Evolutionary conservation across 2,888 invertebrate species (phyloP).

Genomic region (Caenorhabditis zanzibari): DNA sequence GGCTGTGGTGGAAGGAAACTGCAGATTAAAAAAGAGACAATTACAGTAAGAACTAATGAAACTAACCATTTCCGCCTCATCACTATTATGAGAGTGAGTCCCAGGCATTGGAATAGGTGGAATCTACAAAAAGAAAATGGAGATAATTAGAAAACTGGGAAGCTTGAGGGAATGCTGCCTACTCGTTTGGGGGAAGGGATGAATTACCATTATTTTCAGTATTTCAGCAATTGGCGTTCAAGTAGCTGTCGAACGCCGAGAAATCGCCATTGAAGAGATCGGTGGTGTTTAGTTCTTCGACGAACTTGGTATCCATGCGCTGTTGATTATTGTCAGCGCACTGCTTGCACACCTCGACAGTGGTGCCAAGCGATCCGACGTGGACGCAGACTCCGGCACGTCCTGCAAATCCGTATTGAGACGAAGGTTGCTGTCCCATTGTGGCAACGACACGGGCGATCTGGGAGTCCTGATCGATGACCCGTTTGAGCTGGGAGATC

Average conservation of each 20-base stretch:
- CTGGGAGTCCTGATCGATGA: conserved; percentile 63
- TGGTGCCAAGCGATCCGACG: conserved; percentile 57
- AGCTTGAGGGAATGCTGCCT: conserved; percentile 9
- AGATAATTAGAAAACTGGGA: conserved; percentile 32
- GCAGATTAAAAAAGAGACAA: conserved; percentile 19
- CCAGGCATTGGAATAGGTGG: conserved; percentile 48
- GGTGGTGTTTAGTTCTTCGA: conserved; percentile 11
- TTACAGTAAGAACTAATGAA: conserved; percentile 19
- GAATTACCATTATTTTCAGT: conserved; percentile 29
- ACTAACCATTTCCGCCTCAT: conserved; percentile 63
- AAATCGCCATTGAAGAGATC: conserved; percentile 63
- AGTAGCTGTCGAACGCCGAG: conserved; percentile 44
- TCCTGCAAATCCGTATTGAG: conserved; percentile 5
- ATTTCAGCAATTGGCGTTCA: conserved; percentile 37
- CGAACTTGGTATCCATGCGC: conserved; percentile 43
- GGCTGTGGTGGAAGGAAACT: conserved; percentile 20
- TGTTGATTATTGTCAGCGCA: conserved; percentile 52
- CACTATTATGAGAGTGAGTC: conserved; percentile 46
- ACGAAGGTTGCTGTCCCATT: conserved; percentile 34
- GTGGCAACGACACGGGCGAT: conserved; percentile 68
- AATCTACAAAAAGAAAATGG: conserved; percentile 16
- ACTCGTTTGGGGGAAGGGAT: conserved; percentile 6
- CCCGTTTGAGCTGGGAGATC: conserved; percentile 48
- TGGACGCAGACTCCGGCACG: conserved; percentile 62
- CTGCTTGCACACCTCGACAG: conserved; percentile 63